phyloP scores from a whole-genome alignment of 64 coral and sea anemone species.

The Montipora foliosa region DNA sequence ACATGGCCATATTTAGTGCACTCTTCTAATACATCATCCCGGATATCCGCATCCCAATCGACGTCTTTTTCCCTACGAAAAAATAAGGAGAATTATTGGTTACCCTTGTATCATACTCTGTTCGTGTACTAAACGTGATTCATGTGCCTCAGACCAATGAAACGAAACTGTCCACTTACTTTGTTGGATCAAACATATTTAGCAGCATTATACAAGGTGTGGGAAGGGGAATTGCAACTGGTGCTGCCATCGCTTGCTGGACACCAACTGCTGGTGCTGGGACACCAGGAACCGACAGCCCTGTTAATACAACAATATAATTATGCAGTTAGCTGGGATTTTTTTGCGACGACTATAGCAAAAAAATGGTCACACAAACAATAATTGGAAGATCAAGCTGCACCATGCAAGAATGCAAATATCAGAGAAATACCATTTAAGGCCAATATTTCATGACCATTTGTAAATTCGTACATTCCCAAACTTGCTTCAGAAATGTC shows the following conservation, averaged over 20 bases:
- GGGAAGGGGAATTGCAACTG: slow-evolving; percentile 87
- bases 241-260: slow-evolving; percentile 57
- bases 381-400: no score
- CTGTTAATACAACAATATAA: slow-evolving; percentile 36
- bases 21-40: slow-evolving; percentile 97
- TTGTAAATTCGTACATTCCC: no score
- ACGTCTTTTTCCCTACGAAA: slow-evolving; percentile 85
- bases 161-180: slow-evolving; percentile 64
- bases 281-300: slow-evolving; percentile 88
- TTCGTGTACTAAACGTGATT: no score
- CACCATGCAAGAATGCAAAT: no score
- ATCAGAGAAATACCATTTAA: no score
- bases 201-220: slow-evolving; percentile 94
- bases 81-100: neutral
- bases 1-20: slow-evolving; percentile 94
- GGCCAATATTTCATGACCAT: no score
- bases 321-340: no score
- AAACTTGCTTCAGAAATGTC: no score
- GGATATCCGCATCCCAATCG: slow-evolving; percentile 95
- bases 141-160: neutral
- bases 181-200: slow-evolving; percentile 99
- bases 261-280: slow-evolving; percentile 70
- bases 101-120: no score
- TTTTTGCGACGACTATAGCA: neutral
- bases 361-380: no score